phyloP scores from a whole-genome alignment of 2,797 vertebrate genomes.

The Oryzias sinensis region DNA sequence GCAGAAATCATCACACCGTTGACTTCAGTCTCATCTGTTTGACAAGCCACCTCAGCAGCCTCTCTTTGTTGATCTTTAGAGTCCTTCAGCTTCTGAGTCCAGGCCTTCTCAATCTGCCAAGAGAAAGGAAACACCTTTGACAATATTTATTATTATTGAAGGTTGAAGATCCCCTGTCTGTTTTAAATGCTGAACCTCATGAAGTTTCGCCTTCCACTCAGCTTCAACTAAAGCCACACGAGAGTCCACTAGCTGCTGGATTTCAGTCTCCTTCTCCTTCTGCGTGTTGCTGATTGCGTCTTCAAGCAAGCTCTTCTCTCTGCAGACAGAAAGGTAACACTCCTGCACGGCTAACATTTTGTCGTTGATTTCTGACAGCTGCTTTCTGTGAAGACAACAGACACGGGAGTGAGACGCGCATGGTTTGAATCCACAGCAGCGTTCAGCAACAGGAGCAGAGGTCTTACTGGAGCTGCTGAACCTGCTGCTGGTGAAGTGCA shows the following conservation, averaged over 20 bases:
- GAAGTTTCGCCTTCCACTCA: constrained; percentile 77
- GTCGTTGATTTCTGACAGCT: constrained; percentile 80
- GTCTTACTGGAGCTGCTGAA: constrained; percentile 82
- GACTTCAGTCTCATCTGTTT: constrained; percentile 72
- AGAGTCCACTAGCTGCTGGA: constrained; percentile 71
- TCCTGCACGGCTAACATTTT: constrained; percentile 88
- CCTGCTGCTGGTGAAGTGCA: constrained; percentile 76
- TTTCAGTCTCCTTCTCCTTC: constrained; percentile 73
- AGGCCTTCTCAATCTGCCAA: constrained; percentile 79
- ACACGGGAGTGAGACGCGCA: background rate
- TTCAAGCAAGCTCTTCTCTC: constrained; percentile 87
- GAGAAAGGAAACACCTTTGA: background rate
- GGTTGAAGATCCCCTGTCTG: too few species aligned
- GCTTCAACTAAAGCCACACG: constrained; percentile 70
- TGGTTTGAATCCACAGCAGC: background rate
- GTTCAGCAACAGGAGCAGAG: background rate
- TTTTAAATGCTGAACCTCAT: constrained; percentile 67
- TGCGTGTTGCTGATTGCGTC: constrained; percentile 64
- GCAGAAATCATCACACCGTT: constrained; percentile 30
- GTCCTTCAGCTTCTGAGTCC: constrained; percentile 79
- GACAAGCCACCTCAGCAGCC: constrained; percentile 69
- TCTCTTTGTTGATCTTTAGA: constrained; percentile 45
- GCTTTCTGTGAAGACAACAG: constrained; percentile 69
- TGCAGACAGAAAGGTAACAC: constrained; percentile 91
- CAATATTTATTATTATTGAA: background rate